Percentiles rank a stretch among this genome's conserved stretches.
Conservation (phyloP, 2,888 invertebrate genomes). For the Limnephilus lunatus region DNA sequence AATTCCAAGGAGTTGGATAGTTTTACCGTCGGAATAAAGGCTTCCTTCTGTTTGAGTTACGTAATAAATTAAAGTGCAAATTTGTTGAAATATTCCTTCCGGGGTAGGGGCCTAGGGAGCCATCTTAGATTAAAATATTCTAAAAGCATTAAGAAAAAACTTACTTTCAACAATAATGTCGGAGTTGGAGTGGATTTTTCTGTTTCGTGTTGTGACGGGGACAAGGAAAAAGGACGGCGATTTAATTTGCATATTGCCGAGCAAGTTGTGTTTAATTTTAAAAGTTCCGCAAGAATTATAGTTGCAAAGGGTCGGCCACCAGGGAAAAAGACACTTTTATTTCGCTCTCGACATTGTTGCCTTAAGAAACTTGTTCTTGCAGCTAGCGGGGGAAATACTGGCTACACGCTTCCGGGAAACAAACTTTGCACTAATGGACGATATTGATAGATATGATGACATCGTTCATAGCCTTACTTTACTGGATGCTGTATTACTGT, state of each 20-base stretch:
- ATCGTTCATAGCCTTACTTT: not conserved
- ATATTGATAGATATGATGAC: conserved; percentile 42
- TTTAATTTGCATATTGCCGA: conserved; percentile 66
- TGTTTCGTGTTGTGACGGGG: conserved; percentile 62
- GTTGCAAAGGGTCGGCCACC: conserved; percentile 46
- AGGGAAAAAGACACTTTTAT: conserved; percentile 48
- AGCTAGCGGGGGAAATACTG: not conserved
- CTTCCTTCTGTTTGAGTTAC: conserved; percentile 31
- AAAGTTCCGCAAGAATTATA: conserved; percentile 63
- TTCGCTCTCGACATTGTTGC: conserved; percentile 42
- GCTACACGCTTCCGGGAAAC: not conserved
- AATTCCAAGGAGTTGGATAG: conserved; percentile 26
- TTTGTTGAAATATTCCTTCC: conserved; percentile 53
- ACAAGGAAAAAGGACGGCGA: conserved; percentile 55
- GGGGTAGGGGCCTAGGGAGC: conserved; percentile 39
- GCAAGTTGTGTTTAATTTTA: conserved; percentile 66
- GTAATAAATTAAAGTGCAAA: conserved; percentile 56
- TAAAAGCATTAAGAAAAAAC: conserved; percentile 62
- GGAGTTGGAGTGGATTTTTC: conserved; percentile 59
- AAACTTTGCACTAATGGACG: conserved; percentile 34
- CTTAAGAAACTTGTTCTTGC: conserved; percentile 31
- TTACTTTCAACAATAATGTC: conserved; percentile 41
- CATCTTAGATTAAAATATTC: conserved; percentile 62
- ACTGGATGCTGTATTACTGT: not conserved
- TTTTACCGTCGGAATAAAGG: conserved; percentile 36